Evolutionary conservation across 2,113 vertebrate species (phyloP).

Genomic region (Myanophis thanlyinensis): DNA sequence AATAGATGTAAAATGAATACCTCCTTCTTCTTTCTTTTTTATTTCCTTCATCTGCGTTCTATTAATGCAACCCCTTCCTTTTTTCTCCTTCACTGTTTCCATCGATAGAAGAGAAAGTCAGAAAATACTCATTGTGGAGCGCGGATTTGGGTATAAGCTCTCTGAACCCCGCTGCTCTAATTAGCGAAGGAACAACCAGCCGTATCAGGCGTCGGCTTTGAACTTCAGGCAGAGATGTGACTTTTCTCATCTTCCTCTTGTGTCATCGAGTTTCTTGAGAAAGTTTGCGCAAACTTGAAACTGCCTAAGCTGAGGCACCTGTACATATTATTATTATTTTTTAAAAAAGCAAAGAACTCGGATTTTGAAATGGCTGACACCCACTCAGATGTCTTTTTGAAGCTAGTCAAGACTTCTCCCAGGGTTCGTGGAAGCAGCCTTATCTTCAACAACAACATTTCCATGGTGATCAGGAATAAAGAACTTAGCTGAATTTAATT

Average conservation of each 20-base stretch:
- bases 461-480: neutral
- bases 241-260: neutral
- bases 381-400: neutral
- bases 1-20: neutral
- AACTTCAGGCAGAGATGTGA: fast-evolving
- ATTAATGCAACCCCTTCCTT: neutral
- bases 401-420: neutral
- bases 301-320: neutral
- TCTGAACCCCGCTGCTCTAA: neutral
- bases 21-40: neutral
- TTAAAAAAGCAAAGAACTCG: neutral
- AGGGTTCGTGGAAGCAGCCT: neutral
- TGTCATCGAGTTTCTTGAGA: neutral
- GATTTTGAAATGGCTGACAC: neutral
- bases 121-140: neutral
- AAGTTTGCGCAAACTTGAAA: neutral
- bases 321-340: neutral
- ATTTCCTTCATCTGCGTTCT: neutral
- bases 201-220: neutral
- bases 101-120: neutral
- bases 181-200: neutral
- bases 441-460: neutral
- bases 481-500: neutral
- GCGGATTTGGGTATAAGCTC: neutral
- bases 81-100: neutral